Evolutionary conservation across 2,797 vertebrate species (phyloP).

Genomic region (Sebastes minor): DNA sequence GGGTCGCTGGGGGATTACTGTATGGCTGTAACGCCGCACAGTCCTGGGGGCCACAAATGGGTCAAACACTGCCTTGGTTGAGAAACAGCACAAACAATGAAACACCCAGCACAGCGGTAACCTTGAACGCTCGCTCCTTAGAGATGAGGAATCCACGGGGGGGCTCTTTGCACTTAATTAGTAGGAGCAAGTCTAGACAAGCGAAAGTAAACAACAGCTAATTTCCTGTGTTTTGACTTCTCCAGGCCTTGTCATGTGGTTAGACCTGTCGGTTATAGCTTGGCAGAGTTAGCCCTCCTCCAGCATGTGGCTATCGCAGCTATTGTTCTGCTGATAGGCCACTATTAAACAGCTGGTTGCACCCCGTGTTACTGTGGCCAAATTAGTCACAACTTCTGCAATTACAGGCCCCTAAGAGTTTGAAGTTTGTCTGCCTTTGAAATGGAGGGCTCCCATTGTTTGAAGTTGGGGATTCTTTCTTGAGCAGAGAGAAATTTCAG

Average conservation of each 20-base stretch:
- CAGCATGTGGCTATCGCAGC: not conserved
- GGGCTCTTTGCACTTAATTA: conserved; percentile 51
- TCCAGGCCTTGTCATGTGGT: conserved; percentile 11
- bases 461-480: conserved; percentile 9
- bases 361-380: conserved; percentile 7
- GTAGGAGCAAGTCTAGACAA: conserved; percentile 56
- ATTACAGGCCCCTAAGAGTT: not conserved
- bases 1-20: conserved; percentile 74
- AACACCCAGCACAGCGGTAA: conserved; percentile 1
- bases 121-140: conserved; percentile 9
- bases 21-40: conserved; percentile 20
- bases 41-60: conserved; percentile 62
- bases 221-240: conserved; percentile 72
- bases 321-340: conserved; percentile 50
- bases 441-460: conserved; percentile 31
- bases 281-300: not conserved
- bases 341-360: conserved; percentile 42
- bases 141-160: conserved; percentile 27
- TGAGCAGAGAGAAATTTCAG: conserved; percentile 4
- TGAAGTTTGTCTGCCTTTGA: conserved; percentile 33
- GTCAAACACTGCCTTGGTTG: conserved; percentile 43
- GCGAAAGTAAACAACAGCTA: conserved; percentile 54
- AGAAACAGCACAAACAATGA: conserved; percentile 33
- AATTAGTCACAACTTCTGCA: not conserved
- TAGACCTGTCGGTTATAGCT: not conserved